Evolutionary conservation across 2,888 invertebrate species (phyloP), one percentile per base, ranked within the genome.

Genomic region (Amblyjoppa fuscipennis): DNA sequence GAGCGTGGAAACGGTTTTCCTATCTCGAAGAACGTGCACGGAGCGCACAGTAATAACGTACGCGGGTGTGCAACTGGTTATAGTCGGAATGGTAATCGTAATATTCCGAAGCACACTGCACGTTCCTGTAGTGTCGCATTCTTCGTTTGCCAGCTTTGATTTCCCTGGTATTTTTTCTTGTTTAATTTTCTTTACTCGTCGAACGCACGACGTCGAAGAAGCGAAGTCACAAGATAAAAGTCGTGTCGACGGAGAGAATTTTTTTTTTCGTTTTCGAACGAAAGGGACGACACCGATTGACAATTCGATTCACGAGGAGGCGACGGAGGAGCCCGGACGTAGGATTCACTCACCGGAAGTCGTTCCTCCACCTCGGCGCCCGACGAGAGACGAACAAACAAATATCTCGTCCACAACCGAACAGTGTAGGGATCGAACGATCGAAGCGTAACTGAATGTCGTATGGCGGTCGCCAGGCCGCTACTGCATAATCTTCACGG

Each of bases 401-500:
- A 66, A 78, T 25, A 66, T 28, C 3, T 28, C 3, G 6, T 31
- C 59, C 28, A 20, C 51, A 49, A 34, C 34, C 74, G 20, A 51
- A 78, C 41, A 38, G 49, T 59, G 73, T 31, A 45, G 73, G 68
- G 68, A 28, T 41, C 45, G 53, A 77, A 74, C 59, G 81, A 87
- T 87, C 83, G 56, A 51, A 69, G 41, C 83, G 71, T 53, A 64
- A 88, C 83, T 81, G 85, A 81, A 64, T 87, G 86, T 87, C 86
- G 87, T 79, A 56, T 59, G 84, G 71, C 76, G 75, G 86, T 88
- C 88, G 88, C 82, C 86, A 85, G 78, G 79, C 85, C 87, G 88
- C 88, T 88, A 87, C 88, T 81, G 86, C 90, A 89, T 90, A 93
- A 93, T 93, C 92, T 91, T 90, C 80, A 85, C 88, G 87, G 87